phyloP scores from a whole-genome alignment of 2,888 invertebrate species.

The Dendrolimus houi region DNA sequence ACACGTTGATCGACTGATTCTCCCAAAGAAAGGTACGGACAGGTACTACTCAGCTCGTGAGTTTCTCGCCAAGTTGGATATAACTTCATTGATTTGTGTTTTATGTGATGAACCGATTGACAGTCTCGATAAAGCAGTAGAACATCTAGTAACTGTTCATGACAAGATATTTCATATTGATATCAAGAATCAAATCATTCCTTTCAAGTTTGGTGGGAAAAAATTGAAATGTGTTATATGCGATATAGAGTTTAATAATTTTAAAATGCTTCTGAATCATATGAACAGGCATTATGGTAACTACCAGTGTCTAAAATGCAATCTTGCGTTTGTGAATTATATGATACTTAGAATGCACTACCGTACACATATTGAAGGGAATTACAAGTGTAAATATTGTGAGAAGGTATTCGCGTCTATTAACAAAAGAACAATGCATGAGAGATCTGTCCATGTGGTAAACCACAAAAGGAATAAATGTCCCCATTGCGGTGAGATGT shows the following conservation, averaged over 20 bases:
- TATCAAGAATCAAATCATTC: conserved; percentile 30
- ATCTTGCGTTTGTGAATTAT: conserved; percentile 18
- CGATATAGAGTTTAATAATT: conserved; percentile 11
- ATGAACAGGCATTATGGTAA: conserved; percentile 42
- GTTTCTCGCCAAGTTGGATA: conserved; percentile 37
- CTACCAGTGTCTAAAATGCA: conserved; percentile 35
- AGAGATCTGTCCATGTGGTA: conserved; percentile 30
- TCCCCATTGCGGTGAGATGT: conserved; percentile 14
- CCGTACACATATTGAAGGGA: conserved; percentile 13
- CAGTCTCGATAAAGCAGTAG: conserved; percentile 16
- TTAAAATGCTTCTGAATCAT: conserved; percentile 22
- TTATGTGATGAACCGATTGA: conserved; percentile 12
- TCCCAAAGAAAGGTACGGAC: background rate
- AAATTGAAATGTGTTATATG: conserved; percentile 13
- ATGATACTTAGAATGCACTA: conserved; percentile 12
- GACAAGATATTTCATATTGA: conserved; percentile 20
- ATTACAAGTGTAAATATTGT: conserved; percentile 32
- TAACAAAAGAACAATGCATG: conserved; percentile 33
- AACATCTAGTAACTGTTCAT: conserved; percentile 19
- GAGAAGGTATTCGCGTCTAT: conserved; percentile 37
- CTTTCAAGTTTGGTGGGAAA: conserved; percentile 33
- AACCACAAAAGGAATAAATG: conserved; percentile 11
- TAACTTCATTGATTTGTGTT: conserved; percentile 23
- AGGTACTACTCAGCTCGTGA: conserved; percentile 5
- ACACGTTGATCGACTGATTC: conserved; percentile 14